Conservation (phyloP, 2,113 vertebrate species). For the Myodes glareolus region DNA sequence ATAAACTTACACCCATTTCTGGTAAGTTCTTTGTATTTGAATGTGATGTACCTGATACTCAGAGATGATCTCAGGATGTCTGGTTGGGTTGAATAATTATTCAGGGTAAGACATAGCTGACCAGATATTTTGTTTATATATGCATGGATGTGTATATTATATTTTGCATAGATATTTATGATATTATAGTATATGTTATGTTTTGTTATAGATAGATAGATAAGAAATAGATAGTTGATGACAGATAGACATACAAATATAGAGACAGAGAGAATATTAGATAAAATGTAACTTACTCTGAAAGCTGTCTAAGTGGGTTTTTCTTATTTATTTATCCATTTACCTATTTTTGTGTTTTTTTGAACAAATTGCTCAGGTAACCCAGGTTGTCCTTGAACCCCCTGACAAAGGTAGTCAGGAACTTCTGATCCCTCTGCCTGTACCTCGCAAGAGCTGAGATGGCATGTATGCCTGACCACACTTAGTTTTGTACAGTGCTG, state of each 20-base stretch:
- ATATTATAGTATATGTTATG: not conserved
- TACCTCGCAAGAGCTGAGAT: not conserved
- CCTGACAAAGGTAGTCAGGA: not conserved
- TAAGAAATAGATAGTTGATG: not conserved
- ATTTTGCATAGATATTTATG: no score
- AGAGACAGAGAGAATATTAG: not conserved
- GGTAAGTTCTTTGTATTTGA: conserved; percentile 2
- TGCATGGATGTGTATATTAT: not conserved
- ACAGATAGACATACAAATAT: not conserved
- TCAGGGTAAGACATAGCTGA: not conserved
- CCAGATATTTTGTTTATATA: not conserved
- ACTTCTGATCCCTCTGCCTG: not conserved
- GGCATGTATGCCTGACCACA: not conserved
- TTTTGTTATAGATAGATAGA: not conserved
- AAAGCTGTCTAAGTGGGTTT: conserved; percentile 4
- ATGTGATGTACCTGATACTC: not conserved
- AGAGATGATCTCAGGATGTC: not conserved
- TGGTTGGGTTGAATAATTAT: conserved; percentile 1
- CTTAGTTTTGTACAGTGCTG: not conserved
- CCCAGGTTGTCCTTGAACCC: not conserved
- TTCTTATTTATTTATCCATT: not conserved
- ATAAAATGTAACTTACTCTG: conserved; percentile 30
- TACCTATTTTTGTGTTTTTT: not conserved
- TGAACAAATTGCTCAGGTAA: not conserved
- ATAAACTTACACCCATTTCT: conserved; percentile 22